phyloP scores from a whole-genome alignment of 2,888 invertebrate genomes.

The Masnerella sp. region DNA sequence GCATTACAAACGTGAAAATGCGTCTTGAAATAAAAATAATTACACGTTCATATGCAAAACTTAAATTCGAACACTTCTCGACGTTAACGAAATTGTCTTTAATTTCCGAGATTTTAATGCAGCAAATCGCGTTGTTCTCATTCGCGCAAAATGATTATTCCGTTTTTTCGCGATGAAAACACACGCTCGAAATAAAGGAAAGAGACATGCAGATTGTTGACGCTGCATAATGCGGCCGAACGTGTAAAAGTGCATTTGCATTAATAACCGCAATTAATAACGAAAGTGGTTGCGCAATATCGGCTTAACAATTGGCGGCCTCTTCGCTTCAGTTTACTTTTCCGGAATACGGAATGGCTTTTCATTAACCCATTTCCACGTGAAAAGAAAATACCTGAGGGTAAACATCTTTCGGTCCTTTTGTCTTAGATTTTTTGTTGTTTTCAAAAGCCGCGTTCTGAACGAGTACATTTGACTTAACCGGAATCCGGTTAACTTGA shows the following conservation, averaged over 20 bases:
- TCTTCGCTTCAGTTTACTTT: conserved; percentile 15
- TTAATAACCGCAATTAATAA: conserved; percentile 12
- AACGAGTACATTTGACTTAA: conserved; percentile 7
- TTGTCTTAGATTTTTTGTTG: conserved; percentile 10
- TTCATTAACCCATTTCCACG: conserved; percentile 22
- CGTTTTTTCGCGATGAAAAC: too few species aligned
- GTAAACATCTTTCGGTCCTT: conserved; percentile 12
- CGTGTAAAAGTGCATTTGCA: not conserved
- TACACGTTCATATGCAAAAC: too few species aligned
- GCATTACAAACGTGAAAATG: too few species aligned
- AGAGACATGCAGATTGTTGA: too few species aligned
- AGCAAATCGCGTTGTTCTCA: too few species aligned
- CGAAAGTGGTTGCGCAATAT: conserved; percentile 1
- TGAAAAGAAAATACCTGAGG: conserved; percentile 26
- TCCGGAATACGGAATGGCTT: conserved; percentile 10
- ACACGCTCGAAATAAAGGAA: too few species aligned
- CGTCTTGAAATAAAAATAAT: too few species aligned
- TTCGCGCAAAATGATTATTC: too few species aligned
- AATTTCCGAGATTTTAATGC: too few species aligned
- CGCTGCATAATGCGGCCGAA: too few species aligned
- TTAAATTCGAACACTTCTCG: too few species aligned
- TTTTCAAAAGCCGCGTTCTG: conserved; percentile 10
- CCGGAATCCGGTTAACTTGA: conserved; percentile 19
- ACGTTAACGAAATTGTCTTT: too few species aligned
- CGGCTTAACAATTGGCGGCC: conserved; percentile 5